These are phyloP conservation scores for Odontomachus brunneus DNA, from an alignment of 1,140 invertebrate genomes.

Conservation along the genomic window DNA sequence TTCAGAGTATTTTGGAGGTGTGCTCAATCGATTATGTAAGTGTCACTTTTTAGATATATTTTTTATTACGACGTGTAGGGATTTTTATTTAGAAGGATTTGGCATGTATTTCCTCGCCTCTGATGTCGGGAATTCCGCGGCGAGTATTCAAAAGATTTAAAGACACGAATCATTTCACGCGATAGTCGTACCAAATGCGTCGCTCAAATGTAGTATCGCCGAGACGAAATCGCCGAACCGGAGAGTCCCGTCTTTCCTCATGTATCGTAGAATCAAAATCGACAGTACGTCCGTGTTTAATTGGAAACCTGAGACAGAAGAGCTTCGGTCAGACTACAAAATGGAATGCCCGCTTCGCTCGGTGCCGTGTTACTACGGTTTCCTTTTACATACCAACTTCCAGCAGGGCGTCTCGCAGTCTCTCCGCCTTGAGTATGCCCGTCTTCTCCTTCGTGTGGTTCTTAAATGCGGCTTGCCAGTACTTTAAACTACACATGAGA, in stretches of 20 bases:
- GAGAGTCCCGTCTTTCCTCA: conserved; percentile 97
- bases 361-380: not conserved
- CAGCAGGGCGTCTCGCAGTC: conserved; percentile 92
- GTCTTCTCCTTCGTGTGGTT: conserved; percentile 96
- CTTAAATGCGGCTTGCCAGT: conserved; percentile 96
- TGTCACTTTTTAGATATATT: too few species aligned
- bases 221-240: conserved; percentile 97
- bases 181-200: conserved; percentile 90
- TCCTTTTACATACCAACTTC: conserved; percentile 89
- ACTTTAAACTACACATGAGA: conserved; percentile 95
- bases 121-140: too few species aligned
- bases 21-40: too few species aligned
- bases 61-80: too few species aligned
- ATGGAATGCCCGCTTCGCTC: not conserved
- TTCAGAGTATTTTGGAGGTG: too few species aligned
- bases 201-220: conserved; percentile 94
- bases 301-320: conserved; percentile 88
- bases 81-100: too few species aligned
- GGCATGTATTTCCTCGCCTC: too few species aligned
- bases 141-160: too few species aligned
- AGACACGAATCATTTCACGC: too few species aligned
- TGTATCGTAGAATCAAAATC: conserved; percentile 93
- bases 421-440: conserved; percentile 94
- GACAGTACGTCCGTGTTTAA: conserved; percentile 93
- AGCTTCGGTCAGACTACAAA: not conserved